A percentile compares a stretch with the other conserved stretches of the same genome.
These are phyloP conservation scores for Nomada ferruginata DNA, from an alignment of 2,888 invertebrate genomes.

Conservation along the genomic window DNA sequence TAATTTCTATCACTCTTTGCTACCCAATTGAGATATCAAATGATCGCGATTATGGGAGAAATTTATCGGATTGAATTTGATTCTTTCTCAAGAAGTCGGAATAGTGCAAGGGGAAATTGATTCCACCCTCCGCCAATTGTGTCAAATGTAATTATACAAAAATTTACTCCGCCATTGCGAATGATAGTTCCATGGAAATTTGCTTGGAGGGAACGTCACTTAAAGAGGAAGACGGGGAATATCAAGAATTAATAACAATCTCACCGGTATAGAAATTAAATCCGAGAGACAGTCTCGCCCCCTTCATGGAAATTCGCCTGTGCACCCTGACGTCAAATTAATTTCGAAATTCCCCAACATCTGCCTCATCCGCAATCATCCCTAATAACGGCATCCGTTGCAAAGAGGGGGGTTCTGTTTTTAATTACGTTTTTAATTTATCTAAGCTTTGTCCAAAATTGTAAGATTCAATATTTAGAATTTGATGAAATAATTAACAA, in stretches of 20 bases:
- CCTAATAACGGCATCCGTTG: background rate
- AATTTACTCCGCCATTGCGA: too few relatives aligned
- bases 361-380: background rate
- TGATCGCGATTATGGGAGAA: background rate
- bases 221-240: background rate
- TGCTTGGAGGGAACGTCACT: background rate
- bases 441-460: too few relatives aligned
- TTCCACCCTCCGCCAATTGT: background rate
- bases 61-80: constrained; percentile 4
- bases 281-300: background rate
- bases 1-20: too few relatives aligned
- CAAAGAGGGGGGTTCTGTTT: too few relatives aligned
- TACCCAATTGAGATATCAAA: background rate
- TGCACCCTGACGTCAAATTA: constrained; percentile 1
- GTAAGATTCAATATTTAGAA: too few relatives aligned
- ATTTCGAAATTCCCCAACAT: constrained; percentile 6
- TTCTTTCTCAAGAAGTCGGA: constrained; percentile 1
- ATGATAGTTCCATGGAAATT: background rate
- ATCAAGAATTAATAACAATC: constrained; percentile 59
- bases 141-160: background rate
- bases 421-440: too few relatives aligned
- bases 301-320: constrained; percentile 15
- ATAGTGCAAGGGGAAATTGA: constrained; percentile 14
- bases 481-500: too few relatives aligned
- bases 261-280: constrained; percentile 53